Evolutionary conservation across 2,797 vertebrate genomes (phyloP).

Genomic region (Microctenopoma lineatum): DNA sequence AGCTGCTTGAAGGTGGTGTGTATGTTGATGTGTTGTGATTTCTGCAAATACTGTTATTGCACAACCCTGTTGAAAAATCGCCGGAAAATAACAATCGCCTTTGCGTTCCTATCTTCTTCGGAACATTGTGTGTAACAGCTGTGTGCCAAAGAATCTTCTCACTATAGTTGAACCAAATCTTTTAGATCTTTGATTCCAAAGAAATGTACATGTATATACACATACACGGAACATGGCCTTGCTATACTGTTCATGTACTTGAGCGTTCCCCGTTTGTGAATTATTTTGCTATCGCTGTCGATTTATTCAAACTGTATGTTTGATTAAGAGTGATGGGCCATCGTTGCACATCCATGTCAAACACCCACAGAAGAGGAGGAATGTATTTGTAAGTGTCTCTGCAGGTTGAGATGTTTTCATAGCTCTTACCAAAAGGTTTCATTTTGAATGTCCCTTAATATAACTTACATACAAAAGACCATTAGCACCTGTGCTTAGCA

Average conservation of each 20-base stretch:
- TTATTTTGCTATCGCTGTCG: conserved; percentile 19
- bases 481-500: conserved; percentile 6
- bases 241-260: conserved; percentile 73
- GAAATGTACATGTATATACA: conserved; percentile 73
- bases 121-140: conserved; percentile 33
- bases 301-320: conserved; percentile 15
- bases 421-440: conserved; percentile 18
- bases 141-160: conserved; percentile 26
- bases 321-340: conserved; percentile 3
- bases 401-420: conserved; percentile 28
- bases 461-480: not conserved
- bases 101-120: conserved; percentile 19
- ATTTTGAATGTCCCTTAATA: conserved; percentile 7
- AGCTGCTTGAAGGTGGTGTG: conserved; percentile 28
- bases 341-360: conserved; percentile 20
- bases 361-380: conserved; percentile 18
- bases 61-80: conserved; percentile 19
- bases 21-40: conserved; percentile 25
- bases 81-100: conserved; percentile 1
- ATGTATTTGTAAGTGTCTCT: conserved; percentile 29
- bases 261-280: conserved; percentile 55
- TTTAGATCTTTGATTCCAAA: conserved; percentile 60
- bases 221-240: conserved; percentile 50
- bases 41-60: conserved; percentile 48
- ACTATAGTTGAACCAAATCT: conserved; percentile 47